Base-by-base conservation (phyloP, 2,113 vertebrate species). In the Xiphias gladius region DNA sequence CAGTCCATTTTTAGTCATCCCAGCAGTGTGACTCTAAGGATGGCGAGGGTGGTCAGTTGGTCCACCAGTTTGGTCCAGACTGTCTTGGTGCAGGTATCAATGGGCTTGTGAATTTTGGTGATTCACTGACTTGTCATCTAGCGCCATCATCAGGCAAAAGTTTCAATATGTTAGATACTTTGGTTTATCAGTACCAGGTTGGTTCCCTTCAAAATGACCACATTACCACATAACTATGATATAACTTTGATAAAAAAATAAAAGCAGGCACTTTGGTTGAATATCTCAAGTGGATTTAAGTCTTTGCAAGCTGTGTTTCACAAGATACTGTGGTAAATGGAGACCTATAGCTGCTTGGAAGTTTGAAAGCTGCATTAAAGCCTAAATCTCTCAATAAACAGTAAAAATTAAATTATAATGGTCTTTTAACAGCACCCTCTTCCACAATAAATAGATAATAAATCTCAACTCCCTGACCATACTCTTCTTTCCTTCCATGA, bases 401-500 rank as follows among this genome's bases (percentile, higher is more conserved):
- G 8, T 37, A 17, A 66, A 58, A 14, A 46, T 0, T 22, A 26
- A 73, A 20, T 67, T 39, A 83, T 39, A 35, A 39, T 39, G 26
- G 32, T 48, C 24, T 28, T 77, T 82, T 52, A 57, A 26, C 4
- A 7, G n/a, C 67, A 61, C 19, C 41, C 63, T 75, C 26, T 12
- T 14, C 52, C 30, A 48, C 17, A 63, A 30, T 52, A 58, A 77
- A 77, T 41, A 71, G 28, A 75, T 17, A 62, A 82, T 79, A 8
- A 82, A 73, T 74, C 39, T 76, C 62, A 35, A 2, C 48, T 52
- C 68, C 59, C 57, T 76, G 35, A 3, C 11, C 24, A 1, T 2
- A 2, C 54, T 73, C 70, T 28, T 78, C 66, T 52, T 59, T 52
- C 74, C 70, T 79, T 54, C 16, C 67, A 58, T 72, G 39, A 35